phyloP scores from a whole-genome alignment of 1,140 invertebrate species.

The Drosophila grimshawi region DNA sequence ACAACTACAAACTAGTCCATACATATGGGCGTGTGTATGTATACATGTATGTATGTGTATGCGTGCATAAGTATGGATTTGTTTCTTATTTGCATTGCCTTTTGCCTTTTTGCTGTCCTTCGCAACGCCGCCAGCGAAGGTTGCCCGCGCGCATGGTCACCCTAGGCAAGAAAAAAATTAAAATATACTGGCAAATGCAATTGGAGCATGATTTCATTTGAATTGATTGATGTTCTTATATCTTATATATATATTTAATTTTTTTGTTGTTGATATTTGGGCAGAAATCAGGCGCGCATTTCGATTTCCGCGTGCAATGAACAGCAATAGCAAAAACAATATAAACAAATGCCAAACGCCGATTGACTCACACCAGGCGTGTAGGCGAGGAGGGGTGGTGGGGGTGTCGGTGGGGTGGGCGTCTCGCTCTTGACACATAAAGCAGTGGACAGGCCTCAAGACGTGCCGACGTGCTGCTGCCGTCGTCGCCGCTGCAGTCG shows the following conservation, averaged over 20 bases:
- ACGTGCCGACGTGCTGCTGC: constrained; percentile 44
- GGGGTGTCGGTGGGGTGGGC: constrained; percentile 4
- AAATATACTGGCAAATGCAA: constrained; percentile 6
- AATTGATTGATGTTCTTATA: constrained; percentile 22
- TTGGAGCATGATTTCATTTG: constrained; percentile 34
- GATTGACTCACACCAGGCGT: not conserved
- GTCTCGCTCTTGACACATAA: constrained; percentile 50
- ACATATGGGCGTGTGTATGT: not conserved
- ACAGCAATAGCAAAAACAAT: constrained; percentile 5
- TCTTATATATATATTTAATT: constrained; percentile 26
- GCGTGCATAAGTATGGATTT: not conserved
- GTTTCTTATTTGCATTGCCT: constrained; percentile 14
- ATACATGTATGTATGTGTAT: not conserved
- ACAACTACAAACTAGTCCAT: not conserved
- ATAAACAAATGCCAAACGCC: constrained; percentile 1
- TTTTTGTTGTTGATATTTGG: not conserved
- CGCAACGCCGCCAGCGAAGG: constrained; percentile 39
- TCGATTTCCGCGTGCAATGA: constrained; percentile 33
- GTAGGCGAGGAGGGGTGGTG: not conserved
- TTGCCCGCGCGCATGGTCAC: constrained; percentile 45
- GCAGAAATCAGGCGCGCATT: constrained; percentile 37
- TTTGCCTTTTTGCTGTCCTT: constrained; percentile 26
- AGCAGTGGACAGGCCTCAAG: constrained; percentile 46
- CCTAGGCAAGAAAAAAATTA: constrained; percentile 16
- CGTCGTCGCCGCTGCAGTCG: not conserved